Base-by-base conservation (phyloP, 2,888 invertebrate genomes). In the Abrostola triplasia region DNA sequence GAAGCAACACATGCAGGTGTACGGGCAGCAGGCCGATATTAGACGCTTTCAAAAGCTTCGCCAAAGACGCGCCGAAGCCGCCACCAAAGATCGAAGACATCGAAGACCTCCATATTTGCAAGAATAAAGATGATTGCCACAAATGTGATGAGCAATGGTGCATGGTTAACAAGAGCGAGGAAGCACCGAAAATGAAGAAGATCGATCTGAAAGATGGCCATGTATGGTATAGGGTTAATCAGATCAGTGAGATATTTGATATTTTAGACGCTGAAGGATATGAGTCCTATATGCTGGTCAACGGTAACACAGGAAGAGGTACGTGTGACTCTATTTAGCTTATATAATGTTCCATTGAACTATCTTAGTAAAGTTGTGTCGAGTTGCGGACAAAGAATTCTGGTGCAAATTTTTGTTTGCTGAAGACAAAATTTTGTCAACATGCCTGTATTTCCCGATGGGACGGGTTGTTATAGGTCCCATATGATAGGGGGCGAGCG, bases 281-380 rank as follows among this genome's bases (percentile, higher is more conserved):
- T 87, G 81, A 87, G 12, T 92, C 90, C 40, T 96, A 96, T 69
- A 95, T 96, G 88, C 83, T 97, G 9, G 95, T 97, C 0, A 96
- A 96, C 44, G 97, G 97, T 35, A 97, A 97, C 82, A 97, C 97
- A 5, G 96, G 96, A 12, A 96, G 95, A 90, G 97, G 97, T 93
- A 79, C 72, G 68, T 52, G 5, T 7, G 51, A 37, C 37, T 24
- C 4, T 24, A 24, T 24, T 24, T 24, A 24, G 24, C 24, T 24
- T 24, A 4, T n/a, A n/a, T n/a, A 24, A 24, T 24, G 24, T 24
- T 2, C 4, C 24, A 24, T 24, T 24, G 1, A 4, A 24, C 24
- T 4, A 24, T 24, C 24, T 24, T 24, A 24, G 24, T 24, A 24
- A n/a, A n/a, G n/a, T n/a, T n/a, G n/a, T n/a, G 24, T 1, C 24